phyloP scores from a whole-genome alignment of 2,888 invertebrate genomes.

The Drosophila prolongata region DNA sequence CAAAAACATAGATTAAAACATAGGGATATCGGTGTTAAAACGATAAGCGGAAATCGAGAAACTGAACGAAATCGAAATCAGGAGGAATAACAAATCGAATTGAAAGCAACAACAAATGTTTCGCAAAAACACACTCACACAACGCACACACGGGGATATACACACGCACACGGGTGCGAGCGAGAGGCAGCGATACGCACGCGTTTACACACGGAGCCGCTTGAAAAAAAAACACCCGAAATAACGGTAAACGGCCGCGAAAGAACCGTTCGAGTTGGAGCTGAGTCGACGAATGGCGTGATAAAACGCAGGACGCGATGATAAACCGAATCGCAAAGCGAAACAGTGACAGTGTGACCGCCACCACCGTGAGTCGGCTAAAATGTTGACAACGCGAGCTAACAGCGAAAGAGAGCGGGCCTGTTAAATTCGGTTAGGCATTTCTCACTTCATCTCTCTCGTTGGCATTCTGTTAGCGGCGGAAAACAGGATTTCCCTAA shows the following conservation, averaged over 20 bases:
- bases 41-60: not conserved
- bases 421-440: too few relatives aligned
- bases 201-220: slow-evolving; percentile 11
- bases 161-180: slow-evolving; percentile 3
- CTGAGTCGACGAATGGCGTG: slow-evolving; percentile 1
- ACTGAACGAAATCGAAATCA: not conserved
- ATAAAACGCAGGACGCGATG: slow-evolving; percentile 2
- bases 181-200: slow-evolving; percentile 8
- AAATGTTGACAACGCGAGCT: too few relatives aligned
- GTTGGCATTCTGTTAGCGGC: not conserved
- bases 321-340: not conserved
- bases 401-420: not conserved
- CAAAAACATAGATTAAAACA: slow-evolving; percentile 32
- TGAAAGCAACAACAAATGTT: slow-evolving; percentile 3
- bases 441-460: not conserved
- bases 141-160: not conserved
- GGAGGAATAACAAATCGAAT: not conserved
- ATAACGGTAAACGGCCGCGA: slow-evolving; percentile 14
- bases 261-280: slow-evolving; percentile 11
- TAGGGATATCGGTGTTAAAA: not conserved
- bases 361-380: too few relatives aligned
- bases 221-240: slow-evolving; percentile 9
- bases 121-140: slow-evolving; percentile 6
- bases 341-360: too few relatives aligned
- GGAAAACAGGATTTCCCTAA: slow-evolving; percentile 25